These are phyloP conservation scores for Lipophrys pholis DNA, from an alignment of 2,113 vertebrate genomes.

Conservation along the genomic window DNA sequence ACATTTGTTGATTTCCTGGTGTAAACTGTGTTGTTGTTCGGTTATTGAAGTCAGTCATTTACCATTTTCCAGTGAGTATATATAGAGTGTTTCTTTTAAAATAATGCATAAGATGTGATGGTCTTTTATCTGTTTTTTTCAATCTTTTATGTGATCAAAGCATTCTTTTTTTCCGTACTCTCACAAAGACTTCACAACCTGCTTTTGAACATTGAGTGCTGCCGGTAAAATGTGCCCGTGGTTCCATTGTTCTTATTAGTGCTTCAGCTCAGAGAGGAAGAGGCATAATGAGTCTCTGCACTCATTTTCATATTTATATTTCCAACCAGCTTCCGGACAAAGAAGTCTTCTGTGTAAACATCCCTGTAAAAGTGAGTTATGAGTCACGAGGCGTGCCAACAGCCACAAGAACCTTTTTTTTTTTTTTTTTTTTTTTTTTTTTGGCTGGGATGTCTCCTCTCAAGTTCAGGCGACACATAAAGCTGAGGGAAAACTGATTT, in stretches of 20 bases:
- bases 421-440: too few relatives aligned
- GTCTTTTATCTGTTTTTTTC: too few relatives aligned
- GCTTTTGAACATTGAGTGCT: conserved; percentile 11
- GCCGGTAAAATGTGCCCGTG: background rate
- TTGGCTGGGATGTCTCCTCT: background rate
- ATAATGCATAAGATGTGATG: too few relatives aligned
- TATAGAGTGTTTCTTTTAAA: too few relatives aligned
- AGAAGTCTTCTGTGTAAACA: conserved; percentile 15
- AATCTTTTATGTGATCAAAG: background rate
- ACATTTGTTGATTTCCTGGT: too few relatives aligned
- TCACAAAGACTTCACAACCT: background rate
- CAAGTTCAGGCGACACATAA: background rate
- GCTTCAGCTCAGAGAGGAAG: background rate
- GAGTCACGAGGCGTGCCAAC: background rate
- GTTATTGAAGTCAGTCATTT: too few relatives aligned
- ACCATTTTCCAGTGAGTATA: too few relatives aligned
- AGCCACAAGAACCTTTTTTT: background rate
- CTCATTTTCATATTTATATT: conserved; percentile 1
- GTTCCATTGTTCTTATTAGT: background rate
- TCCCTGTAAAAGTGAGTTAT: background rate
- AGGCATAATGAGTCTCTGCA: background rate
- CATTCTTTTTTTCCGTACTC: conserved; percentile 17
- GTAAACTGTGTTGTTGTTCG: too few relatives aligned
- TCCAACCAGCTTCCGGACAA: background rate
- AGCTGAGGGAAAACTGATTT: background rate